Base-by-base conservation (phyloP, 2,113 vertebrate genomes). In the Neogale vison region DNA sequence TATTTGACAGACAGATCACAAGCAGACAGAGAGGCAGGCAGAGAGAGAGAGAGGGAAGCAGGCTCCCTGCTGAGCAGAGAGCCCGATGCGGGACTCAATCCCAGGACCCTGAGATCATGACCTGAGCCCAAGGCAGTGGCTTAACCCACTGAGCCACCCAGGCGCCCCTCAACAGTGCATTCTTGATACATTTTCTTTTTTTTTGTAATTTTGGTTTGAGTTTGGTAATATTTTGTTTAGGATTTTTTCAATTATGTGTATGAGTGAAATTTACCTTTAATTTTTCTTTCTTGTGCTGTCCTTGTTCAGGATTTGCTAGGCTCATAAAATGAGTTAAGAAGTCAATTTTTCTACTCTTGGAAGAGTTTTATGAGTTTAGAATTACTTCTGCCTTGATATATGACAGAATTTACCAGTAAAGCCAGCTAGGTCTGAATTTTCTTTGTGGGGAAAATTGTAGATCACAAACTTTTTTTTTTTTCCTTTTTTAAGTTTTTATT, bases 121-220 rank as follows among this genome's bases (percentile, higher is more conserved):
- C n/a, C n/a, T n/a, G n/a, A n/a, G n/a, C n/a, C n/a, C n/a, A n/a
- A n/a, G n/a, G n/a, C n/a, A n/a, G n/a, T n/a, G n/a, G n/a, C n/a
- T n/a, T n/a, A n/a, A n/a, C n/a, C n/a, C n/a, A n/a, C n/a, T n/a
- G n/a, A n/a, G n/a, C n/a, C n/a, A n/a, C n/a, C n/a, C n/a, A n/a
- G n/a, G n/a, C n/a, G n/a, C n/a, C n/a, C n/a, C n/a, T n/a, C 1
- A 52, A 42, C 1, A 7, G 17, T 72, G 3, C 2, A 57, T 80
- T 50, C 29, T 14, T 83, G 12, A 50, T 82, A 93, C 65, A 88
- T 61, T 69, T 42, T 45, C 13, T 95, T 93, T 93, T 93, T 93
- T 85, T 71, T 23, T 9, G 34, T 50, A 57, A 71, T 90, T 93
- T 29, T 88, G 18, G 9, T 67, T 94, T 87, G 29, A 74, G 39